phyloP scores from a whole-genome alignment of 1,140 invertebrate genomes.

The Teleopsis dalmanni region DNA sequence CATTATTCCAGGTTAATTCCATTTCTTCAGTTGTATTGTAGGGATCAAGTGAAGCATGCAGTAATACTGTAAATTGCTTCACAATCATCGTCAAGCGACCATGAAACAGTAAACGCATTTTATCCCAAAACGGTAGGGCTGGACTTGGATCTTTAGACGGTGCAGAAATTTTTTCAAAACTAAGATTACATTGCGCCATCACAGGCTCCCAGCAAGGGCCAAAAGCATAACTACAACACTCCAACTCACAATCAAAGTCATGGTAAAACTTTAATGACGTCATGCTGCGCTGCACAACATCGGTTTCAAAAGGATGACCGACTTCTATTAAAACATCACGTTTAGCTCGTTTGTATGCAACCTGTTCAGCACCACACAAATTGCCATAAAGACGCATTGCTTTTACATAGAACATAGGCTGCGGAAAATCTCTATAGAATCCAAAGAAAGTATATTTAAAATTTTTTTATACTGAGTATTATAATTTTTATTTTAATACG shows the following conservation, averaged over 20 bases:
- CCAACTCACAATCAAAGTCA: constrained; percentile 91
- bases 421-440: constrained; percentile 89
- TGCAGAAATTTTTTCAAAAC: constrained; percentile 78
- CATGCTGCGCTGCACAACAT: constrained; percentile 76
- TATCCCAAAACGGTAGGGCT: constrained; percentile 95
- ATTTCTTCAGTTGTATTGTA: constrained; percentile 99
- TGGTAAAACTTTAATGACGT: constrained; percentile 95
- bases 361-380: constrained; percentile 82
- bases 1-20: constrained; percentile 89
- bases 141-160: constrained; percentile 90
- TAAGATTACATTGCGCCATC: constrained; percentile 88
- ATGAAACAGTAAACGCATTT: constrained; percentile 86
- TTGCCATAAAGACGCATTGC: constrained; percentile 81
- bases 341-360: constrained; percentile 68
- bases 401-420: constrained; percentile 77
- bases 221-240: constrained; percentile 84
- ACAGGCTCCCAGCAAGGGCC: constrained; percentile 98
- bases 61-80: constrained; percentile 73
- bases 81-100: constrained; percentile 83
- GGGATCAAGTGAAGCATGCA: constrained; percentile 93
- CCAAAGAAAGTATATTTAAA: neutral
- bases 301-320: constrained; percentile 65
- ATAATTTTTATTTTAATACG: neutral
- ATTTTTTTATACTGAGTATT: neutral
- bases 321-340: constrained; percentile 64